phyloP scores from a whole-genome alignment of 30 jellyfish, hydroid and myxozoan genomes.

The Turritopsis dohrnii region DNA sequence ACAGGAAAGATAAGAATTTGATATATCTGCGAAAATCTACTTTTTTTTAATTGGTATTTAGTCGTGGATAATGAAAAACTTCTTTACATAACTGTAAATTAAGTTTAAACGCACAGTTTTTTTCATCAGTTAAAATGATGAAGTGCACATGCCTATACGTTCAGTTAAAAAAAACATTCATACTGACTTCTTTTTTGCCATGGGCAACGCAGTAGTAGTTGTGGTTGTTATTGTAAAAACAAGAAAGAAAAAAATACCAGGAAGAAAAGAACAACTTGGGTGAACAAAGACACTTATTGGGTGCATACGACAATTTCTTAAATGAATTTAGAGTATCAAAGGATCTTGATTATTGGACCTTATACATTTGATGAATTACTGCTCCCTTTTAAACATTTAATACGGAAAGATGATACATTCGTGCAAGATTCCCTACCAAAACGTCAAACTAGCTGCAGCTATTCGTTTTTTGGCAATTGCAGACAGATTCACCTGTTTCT shows the following conservation, averaged over 20 bases:
- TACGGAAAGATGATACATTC: neutral
- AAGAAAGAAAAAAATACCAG: neutral
- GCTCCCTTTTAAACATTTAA: slow-evolving; percentile 3
- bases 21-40: no score
- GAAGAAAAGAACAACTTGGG: slow-evolving; percentile 7
- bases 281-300: slow-evolving; percentile 9
- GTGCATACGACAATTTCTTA: neutral
- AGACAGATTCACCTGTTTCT: slow-evolving; percentile 3
- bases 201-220: slow-evolving; percentile 4
- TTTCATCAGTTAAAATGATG: neutral
- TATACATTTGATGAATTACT: neutral
- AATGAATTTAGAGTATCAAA: slow-evolving; percentile 6
- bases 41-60: no score
- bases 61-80: no score
- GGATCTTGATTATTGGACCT: no score
- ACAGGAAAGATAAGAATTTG: no score
- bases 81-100: no score
- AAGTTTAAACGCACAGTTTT: neutral
- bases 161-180: slow-evolving; percentile 2
- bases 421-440: neutral
- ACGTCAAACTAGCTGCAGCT: no score
- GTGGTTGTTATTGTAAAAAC: slow-evolving; percentile 3
- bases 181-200: neutral
- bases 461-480: no score
- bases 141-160: slow-evolving; percentile 9